Evolutionary conservation across 2,888 invertebrate species (phyloP).

Genomic region (Drosophila ustulata): DNA sequence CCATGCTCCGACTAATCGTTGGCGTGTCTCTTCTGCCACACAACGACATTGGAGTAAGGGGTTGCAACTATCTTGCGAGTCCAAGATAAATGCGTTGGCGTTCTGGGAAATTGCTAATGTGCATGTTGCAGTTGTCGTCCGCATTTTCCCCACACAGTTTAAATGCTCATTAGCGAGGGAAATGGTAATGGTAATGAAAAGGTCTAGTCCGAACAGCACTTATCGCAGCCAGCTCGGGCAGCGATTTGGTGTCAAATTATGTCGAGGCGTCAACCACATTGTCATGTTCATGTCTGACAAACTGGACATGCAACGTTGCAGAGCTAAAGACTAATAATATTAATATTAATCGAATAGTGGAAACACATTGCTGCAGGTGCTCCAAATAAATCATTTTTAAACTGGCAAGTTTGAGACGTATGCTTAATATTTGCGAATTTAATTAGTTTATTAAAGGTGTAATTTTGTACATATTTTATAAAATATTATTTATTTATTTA

Average conservation of each 20-base stretch:
- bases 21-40: constrained; percentile 19
- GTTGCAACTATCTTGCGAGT: constrained; percentile 11
- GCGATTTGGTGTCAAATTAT: constrained; percentile 70
- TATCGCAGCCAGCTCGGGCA: constrained; percentile 31
- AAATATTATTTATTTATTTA: no score
- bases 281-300: constrained; percentile 71
- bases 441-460: no score
- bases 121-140: constrained; percentile 44
- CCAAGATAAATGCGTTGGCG: constrained; percentile 80
- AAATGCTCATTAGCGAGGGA: constrained; percentile 46
- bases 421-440: not conserved
- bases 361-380: not conserved
- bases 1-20: constrained; percentile 71
- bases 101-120: constrained; percentile 83
- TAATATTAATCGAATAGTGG: no score
- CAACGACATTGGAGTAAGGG: not conserved
- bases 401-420: not conserved
- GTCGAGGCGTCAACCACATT: constrained; percentile 63
- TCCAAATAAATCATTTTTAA: not conserved
- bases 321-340: not conserved
- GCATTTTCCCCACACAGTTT: constrained; percentile 21
- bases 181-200: constrained; percentile 21
- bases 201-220: constrained; percentile 19
- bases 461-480: no score
- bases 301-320: constrained; percentile 52